Base-by-base conservation (phyloP, 1,140 invertebrate species). In the Platyscapa corneri region DNA sequence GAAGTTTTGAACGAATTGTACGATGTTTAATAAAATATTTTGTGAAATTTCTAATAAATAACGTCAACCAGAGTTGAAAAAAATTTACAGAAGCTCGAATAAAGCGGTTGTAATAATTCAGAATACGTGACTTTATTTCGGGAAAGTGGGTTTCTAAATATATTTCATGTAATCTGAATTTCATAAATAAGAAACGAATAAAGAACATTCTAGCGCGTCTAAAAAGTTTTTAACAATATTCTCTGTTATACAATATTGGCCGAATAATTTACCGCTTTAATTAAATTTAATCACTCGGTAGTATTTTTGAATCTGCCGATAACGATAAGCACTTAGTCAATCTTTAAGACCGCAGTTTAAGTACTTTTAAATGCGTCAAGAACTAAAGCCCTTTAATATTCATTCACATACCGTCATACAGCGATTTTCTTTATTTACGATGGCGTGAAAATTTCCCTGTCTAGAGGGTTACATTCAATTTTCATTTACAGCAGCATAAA, bases 351-450 rank as follows among this genome's bases (percentile, higher is more conserved):
- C 42, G 14, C 12, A 42, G 53, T 60, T 76, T 53, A 82, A 82
- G 79, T 85, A 32, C 27, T 67, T 85, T 67, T 67, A 82, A 85
- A 82, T 30, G 23, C 65, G 79, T 82, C 72, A 77, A 82, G 79
- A 77, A 79, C 10, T 10, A n/a, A 53, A 75, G 49, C 27, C 18
- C 64, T 56, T 64, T 30, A 46, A 23, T 64, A 32, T 34, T 75
- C 77, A 32, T 34, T 75, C 77, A 18, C 49, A 27, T 72, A 49
- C 64, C 12, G 27, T 18, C 16, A 23, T 30, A 75, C 77, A 85
- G 81, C 53, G 77, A 64, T 74, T 85, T 85, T 80, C 83, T 80
- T 85, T 79, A 65, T 81, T 34, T 30, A 42, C 23, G 74, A 53
- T 74, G 37, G 1, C 75, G 46, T 70, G 39, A 72, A 82, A 82